A percentile compares a stretch with the other conserved stretches of the same genome.
These are phyloP conservation scores for Papilio xuthus DNA, from an alignment of 1,140 invertebrate species.

Conservation along the genomic window DNA sequence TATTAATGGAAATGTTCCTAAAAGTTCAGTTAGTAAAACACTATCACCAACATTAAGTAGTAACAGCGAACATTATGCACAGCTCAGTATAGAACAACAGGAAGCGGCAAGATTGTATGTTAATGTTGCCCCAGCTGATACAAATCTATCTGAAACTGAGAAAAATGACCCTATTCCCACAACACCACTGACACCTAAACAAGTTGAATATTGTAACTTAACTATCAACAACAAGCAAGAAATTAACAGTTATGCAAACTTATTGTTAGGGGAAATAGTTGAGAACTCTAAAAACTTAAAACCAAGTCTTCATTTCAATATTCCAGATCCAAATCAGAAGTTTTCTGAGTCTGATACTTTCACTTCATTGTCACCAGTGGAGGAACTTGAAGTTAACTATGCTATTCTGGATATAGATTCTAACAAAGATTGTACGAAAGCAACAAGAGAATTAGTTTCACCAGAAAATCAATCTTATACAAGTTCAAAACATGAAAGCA, in stretches of 20 bases:
- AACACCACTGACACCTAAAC: constrained; percentile 71
- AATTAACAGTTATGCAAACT: constrained; percentile 83
- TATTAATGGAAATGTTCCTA: constrained; percentile 57
- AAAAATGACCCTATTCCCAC: constrained; percentile 60
- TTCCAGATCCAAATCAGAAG: constrained; percentile 62
- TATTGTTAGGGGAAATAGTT: constrained; percentile 84
- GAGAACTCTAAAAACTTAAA: constrained; percentile 63
- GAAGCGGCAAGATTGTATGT: constrained; percentile 83
- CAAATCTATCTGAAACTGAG: constrained; percentile 51
- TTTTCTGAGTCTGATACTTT: constrained; percentile 77
- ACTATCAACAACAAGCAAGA: constrained; percentile 59
- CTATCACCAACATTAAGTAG: constrained; percentile 74
- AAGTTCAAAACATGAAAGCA: constrained; percentile 67
- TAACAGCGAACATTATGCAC: constrained; percentile 80
- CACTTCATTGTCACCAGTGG: constrained; percentile 75
- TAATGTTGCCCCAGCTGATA: constrained; percentile 83
- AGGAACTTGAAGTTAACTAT: constrained; percentile 87
- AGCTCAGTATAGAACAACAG: constrained; percentile 77
- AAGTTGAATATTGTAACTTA: constrained; percentile 73
- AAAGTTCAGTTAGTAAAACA: constrained; percentile 62
- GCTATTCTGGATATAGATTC: constrained; percentile 88
- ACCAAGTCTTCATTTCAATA: constrained; percentile 48
- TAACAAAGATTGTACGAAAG: constrained; percentile 60
- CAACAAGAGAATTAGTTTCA: constrained; percentile 55
- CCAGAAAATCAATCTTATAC: constrained; percentile 69